Evolutionary conservation across 1,140 invertebrate species (phyloP), one percentile per base, ranked within the genome.

Genomic region (Hycleus cichorii): DNA sequence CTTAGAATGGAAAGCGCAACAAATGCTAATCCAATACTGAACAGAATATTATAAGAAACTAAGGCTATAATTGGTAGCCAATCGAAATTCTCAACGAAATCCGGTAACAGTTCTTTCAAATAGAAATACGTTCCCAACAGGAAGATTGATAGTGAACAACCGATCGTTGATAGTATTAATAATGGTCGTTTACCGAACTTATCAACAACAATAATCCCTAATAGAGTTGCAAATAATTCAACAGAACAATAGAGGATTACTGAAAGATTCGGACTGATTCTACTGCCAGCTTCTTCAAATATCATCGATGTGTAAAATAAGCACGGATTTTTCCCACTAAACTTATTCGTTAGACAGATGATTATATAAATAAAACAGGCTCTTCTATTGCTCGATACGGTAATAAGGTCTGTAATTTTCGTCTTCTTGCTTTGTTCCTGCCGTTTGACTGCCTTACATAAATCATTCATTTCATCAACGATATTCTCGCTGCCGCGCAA

Each of bases 401-500:
- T 60, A 48, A 82, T 76, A 0, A 83, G 60, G 57, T 81, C 76
- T 60, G 73, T 71, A 63, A 82, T 71, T 11, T 64, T 65, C 1
- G 66, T 43, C 55, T 68, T 62, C 11, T 62, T 49, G 3, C 70
- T 71, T 49, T 62, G 39, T 60, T 72, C 69, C 47, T 73, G 70
- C 56, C 68, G 62, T 6, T 52, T 78, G 24, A 64, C 69, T 1
- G 68, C 68, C 63, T 61, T 60, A 6, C 90, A 84, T 40, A 95
- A 82, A 38, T 87, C 84, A 10, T 83, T 76, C 58, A 93, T 76
- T 75, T 96, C 93, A 6, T 85, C 82, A 42, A 85, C 81, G n/a
- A 93, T 83, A 68, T 93, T 86, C 0, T 82, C 79, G 58, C 80
- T 84, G 52, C 90, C 89, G 57, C 91, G 80, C 6, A 95, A 72